A percentile compares a stretch with the other conserved stretches of the same genome.
Conservation (phyloP, 2,797 vertebrate species). For the Eurystomus glaucurus region DNA sequence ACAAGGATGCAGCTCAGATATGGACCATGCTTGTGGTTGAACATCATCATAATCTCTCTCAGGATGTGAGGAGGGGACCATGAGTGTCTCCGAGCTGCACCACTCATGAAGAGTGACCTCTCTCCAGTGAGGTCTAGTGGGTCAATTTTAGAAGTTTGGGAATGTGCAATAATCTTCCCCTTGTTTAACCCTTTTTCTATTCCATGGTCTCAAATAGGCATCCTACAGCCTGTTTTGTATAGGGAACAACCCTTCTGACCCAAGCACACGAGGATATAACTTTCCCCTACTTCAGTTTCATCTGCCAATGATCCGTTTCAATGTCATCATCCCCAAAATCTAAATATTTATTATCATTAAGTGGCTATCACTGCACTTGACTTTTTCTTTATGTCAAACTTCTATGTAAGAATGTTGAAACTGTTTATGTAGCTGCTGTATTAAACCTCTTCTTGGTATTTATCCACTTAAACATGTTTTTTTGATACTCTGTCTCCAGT, state of each 20-base stretch:
- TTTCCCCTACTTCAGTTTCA: neutral
- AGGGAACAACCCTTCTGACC: neutral
- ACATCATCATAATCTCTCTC: neutral
- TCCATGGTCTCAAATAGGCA: neutral
- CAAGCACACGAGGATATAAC: rapidly evolving
- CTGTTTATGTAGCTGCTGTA: neutral
- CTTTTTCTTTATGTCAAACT: neutral
- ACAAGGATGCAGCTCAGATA: neutral
- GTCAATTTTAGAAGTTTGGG: neutral
- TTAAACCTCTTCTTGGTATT: conserved; percentile 3
- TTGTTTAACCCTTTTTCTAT: neutral
- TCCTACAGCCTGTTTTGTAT: neutral
- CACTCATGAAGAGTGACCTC: neutral
- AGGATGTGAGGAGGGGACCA: neutral
- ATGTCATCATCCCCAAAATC: neutral
- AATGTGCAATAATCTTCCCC: neutral
- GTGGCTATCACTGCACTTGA: neutral
- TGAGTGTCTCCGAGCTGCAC: neutral
- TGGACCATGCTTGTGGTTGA: neutral
- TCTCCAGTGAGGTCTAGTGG: neutral
- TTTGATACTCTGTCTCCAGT: neutral
- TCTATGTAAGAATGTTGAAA: neutral
- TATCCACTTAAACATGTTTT: neutral
- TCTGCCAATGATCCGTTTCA: rapidly evolving
- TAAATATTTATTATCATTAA: neutral